phyloP scores from a whole-genome alignment of 2,797 vertebrate species.

The Tragopan temminckii region DNA sequence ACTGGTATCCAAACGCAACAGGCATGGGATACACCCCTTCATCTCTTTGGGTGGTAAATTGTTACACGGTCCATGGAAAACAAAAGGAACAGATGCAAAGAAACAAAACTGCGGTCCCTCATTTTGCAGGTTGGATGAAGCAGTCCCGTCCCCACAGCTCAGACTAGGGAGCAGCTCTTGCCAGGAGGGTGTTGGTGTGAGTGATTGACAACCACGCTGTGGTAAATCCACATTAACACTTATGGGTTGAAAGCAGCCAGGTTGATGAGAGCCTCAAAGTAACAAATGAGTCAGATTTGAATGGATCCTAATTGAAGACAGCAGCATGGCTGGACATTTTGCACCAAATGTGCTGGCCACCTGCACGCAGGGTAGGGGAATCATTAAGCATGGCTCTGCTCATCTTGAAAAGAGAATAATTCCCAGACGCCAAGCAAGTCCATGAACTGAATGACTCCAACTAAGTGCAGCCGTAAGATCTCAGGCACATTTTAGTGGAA shows the following conservation, averaged over 20 bases:
- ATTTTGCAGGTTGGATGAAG: constrained; percentile 53
- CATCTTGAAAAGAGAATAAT: constrained; percentile 18
- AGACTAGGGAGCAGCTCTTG: background rate
- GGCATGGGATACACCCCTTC: constrained; percentile 59
- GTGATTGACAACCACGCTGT: background rate
- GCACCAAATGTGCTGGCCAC: constrained; percentile 71
- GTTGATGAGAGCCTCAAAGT: constrained; percentile 53
- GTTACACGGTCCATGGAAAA: constrained; percentile 61
- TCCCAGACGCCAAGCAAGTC: constrained; percentile 28
- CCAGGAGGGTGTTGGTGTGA: constrained; percentile 25
- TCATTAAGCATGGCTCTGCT: background rate
- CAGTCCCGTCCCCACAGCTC: background rate
- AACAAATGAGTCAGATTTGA: constrained; percentile 35
- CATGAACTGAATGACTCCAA: constrained; percentile 17
- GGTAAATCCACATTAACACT: constrained; percentile 46
- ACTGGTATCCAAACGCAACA: constrained; percentile 68
- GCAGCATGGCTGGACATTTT: constrained; percentile 21
- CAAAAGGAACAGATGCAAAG: constrained; percentile 70
- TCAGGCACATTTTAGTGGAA: constrained; percentile 44
- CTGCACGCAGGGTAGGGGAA: constrained; percentile 41
- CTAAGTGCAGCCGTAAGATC: background rate
- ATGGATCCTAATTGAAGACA: constrained; percentile 58
- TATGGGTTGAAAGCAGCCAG: constrained; percentile 12
- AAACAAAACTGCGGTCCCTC: background rate
- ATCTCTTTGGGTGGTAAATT: constrained; percentile 82